Evolutionary conservation across 2,113 vertebrate genomes (phyloP).

Genomic region (Morone saxatilis): DNA sequence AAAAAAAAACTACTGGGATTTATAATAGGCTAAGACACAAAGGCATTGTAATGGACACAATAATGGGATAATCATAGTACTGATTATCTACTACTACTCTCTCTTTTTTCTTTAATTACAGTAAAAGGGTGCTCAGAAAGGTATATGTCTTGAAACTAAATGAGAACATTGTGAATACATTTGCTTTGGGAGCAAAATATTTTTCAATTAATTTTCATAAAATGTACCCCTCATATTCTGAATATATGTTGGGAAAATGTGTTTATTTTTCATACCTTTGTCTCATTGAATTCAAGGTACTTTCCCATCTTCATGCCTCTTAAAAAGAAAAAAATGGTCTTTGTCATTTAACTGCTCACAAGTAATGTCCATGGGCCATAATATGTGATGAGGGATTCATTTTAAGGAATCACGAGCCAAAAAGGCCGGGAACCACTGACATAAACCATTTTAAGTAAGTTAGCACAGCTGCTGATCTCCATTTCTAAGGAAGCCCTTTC

Average conservation of each 20-base stretch:
- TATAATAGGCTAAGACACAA: conserved; percentile 34
- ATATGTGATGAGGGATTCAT: not conserved
- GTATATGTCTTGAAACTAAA: conserved; percentile 14
- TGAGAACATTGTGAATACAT: conserved; percentile 19
- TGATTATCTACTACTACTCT: too few species aligned
- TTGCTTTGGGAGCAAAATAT: conserved; percentile 12
- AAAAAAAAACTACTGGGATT: conserved; percentile 47
- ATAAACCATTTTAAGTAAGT: conserved; percentile 6
- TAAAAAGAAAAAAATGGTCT: not conserved
- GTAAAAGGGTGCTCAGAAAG: conserved; percentile 5
- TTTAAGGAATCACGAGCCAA: not conserved
- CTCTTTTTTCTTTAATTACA: conserved; percentile 12
- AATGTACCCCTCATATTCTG: not conserved
- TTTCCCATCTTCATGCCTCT: not conserved
- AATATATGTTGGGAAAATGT: not conserved
- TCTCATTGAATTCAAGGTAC: not conserved
- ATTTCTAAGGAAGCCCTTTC: not conserved
- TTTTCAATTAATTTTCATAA: conserved; percentile 4
- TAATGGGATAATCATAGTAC: conserved; percentile 42
- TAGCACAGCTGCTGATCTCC: not conserved
- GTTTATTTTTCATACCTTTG: not conserved
- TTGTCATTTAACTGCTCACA: not conserved
- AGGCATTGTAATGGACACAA: conserved; percentile 32
- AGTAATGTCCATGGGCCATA: not conserved
- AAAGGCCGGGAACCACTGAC: not conserved